Base-by-base conservation (phyloP, 2,113 vertebrate species). In the Oncorhynchus keta region DNA sequence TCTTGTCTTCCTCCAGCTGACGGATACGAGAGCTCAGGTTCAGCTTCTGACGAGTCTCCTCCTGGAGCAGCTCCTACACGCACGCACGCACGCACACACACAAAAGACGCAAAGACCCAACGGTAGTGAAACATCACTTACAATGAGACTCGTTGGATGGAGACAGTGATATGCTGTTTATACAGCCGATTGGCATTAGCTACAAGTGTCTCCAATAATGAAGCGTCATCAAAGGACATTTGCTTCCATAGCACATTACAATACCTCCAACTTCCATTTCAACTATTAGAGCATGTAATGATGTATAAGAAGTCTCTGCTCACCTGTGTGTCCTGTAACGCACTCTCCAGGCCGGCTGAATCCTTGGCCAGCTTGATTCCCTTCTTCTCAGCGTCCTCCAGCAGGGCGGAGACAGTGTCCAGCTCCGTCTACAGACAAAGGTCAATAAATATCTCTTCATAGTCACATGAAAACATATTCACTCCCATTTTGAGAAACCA, bases 301-400 rank as follows among this genome's bases (percentile, higher is more conserved):
- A 55, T 16, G 51, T 55, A 55, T 18, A 55, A 18, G 51, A 16
- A 4, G 16, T 18, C 51, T 30, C 26, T 7, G 79, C 68, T 48
- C 85, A 99, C 98, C 95, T 99, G 97, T 1, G 95, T 96, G 57
- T 99, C 98, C 87, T 99, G 97, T 8, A 99, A 92, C 77, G 97
- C 96, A 20, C 97, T 96, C 86, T 97, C 97, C 75, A 99, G 84
- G 51, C 95, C 93, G 20, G 96, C 90, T 0, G 94, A 94, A 39
- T 99, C 98, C 87, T 99, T 99, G 49, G 95, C 93, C 90, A 98
- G 93, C 75, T 99, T 99, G 70, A 99, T 94, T 2, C 96, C 94
- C 85, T 97, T 99, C 88, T 97, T 99, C 90, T 99, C 98, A 0
- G 97, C 95, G 84, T 98, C 98, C 87, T 99, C 97, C 87, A 99